Conservation (phyloP, 2,888 invertebrate species). For the Torymus auratus region DNA sequence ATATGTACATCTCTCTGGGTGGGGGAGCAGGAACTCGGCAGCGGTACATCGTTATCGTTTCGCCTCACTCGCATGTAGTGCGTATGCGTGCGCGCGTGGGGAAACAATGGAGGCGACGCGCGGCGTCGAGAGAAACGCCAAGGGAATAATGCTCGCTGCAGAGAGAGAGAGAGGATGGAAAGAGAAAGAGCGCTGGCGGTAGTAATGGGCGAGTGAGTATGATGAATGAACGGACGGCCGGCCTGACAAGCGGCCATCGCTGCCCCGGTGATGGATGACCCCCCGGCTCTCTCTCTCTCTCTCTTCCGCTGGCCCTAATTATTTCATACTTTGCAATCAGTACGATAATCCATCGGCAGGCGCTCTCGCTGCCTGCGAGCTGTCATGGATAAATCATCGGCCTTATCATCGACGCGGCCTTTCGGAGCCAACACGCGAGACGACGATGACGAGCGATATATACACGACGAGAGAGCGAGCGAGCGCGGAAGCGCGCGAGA, state of each 20-base stretch:
- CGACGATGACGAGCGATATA: conserved; percentile 3
- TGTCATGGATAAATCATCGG: conserved; percentile 75
- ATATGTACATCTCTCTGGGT: no score
- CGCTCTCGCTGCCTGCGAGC: conserved; percentile 69
- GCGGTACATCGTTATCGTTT: conserved; percentile 2
- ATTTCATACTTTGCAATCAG: conserved; percentile 77
- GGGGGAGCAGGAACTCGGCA: no score
- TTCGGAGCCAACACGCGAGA: background rate
- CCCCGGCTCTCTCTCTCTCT: background rate
- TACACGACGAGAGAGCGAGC: no score
- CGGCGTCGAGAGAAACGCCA: conserved; percentile 3
- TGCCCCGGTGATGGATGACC: conserved; percentile 61
- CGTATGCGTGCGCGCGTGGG: conserved; percentile 2
- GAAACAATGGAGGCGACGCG: conserved; percentile 59
- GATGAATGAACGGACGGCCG: conserved; percentile 74
- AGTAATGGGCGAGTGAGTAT: conserved; percentile 74
- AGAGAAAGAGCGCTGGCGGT: conserved; percentile 63
- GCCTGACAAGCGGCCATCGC: conserved; percentile 75
- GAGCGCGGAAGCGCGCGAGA: conserved; percentile 29
- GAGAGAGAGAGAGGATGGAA: conserved; percentile 66
- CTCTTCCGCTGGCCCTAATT: conserved; percentile 70
- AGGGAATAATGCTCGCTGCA: conserved; percentile 62
- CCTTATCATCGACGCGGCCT: conserved; percentile 61
- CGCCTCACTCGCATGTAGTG: conserved; percentile 4
- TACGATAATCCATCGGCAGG: conserved; percentile 74